Conservation (phyloP, 2,113 vertebrate genomes). For the Centropus unirufus region DNA sequence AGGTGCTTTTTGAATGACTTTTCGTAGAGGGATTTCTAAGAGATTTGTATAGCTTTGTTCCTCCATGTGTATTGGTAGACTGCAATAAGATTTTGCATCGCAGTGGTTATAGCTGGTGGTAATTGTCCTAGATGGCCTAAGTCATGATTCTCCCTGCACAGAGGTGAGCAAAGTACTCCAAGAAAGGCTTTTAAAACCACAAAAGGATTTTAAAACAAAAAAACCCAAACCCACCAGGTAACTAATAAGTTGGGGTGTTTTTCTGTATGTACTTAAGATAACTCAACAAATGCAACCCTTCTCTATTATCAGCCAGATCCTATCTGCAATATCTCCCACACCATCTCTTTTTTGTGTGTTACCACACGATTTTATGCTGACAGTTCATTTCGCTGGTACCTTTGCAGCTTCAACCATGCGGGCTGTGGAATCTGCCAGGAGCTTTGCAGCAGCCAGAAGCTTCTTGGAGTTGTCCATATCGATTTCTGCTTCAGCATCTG, state of each 20-base stretch:
- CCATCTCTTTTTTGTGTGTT: neutral
- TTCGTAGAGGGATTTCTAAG: neutral
- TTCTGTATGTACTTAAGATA: neutral
- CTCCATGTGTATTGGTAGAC: neutral
- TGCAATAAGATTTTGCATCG: neutral
- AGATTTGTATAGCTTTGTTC: neutral
- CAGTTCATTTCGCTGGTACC: constrained; percentile 70
- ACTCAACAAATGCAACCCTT: neutral
- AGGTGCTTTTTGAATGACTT: neutral
- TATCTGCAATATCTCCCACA: neutral
- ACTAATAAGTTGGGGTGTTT: neutral
- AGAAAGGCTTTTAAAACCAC: neutral
- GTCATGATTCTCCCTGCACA: neutral
- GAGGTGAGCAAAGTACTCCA: neutral
- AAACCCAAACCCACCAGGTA: neutral
- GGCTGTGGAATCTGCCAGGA: constrained; percentile 96
- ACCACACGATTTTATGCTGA: neutral
- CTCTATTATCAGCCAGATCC: neutral
- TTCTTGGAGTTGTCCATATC: constrained; percentile 99
- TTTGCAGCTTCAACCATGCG: constrained; percentile 99
- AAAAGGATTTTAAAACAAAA: neutral
- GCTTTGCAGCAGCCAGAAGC: constrained; percentile 94
- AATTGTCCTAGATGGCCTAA: neutral
- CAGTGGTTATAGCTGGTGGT: neutral
- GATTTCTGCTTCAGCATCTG: constrained; percentile 94